phyloP scores from a whole-genome alignment of 2,797 vertebrate species.

The Nannoperca obscura region DNA sequence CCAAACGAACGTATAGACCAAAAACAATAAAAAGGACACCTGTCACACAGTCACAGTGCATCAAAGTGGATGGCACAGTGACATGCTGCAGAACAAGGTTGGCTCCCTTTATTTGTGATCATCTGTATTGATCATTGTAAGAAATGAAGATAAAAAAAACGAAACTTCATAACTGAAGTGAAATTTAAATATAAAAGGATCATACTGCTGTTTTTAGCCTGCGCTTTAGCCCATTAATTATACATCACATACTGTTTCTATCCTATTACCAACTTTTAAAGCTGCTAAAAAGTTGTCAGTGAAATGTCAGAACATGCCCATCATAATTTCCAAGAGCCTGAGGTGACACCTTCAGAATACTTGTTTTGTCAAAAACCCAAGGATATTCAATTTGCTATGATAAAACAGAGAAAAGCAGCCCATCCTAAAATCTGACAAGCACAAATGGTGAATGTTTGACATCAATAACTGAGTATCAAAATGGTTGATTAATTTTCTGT shows the following conservation, averaged over 20 bases:
- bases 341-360: background rate
- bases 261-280: background rate
- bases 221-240: background rate
- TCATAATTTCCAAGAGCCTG: background rate
- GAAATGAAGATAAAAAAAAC: background rate
- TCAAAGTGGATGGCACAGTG: background rate
- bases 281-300: too few relatives aligned
- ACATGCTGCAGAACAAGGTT: background rate
- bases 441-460: background rate
- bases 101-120: background rate
- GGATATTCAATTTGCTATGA: background rate
- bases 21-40: background rate
- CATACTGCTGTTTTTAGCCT: background rate
- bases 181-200: background rate
- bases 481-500: background rate
- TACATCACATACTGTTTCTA: background rate
- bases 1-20: background rate
- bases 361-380: background rate
- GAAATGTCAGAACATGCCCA: background rate
- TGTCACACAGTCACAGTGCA: background rate
- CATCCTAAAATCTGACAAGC: background rate
- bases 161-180: background rate
- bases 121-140: conserved; percentile 5
- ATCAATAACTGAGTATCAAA: background rate
- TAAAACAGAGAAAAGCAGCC: background rate